Percentiles rank a stretch among this genome's conserved stretches.
phyloP scores from a whole-genome alignment of 2,888 invertebrate genomes.

The Micoletzkya japonica region DNA sequence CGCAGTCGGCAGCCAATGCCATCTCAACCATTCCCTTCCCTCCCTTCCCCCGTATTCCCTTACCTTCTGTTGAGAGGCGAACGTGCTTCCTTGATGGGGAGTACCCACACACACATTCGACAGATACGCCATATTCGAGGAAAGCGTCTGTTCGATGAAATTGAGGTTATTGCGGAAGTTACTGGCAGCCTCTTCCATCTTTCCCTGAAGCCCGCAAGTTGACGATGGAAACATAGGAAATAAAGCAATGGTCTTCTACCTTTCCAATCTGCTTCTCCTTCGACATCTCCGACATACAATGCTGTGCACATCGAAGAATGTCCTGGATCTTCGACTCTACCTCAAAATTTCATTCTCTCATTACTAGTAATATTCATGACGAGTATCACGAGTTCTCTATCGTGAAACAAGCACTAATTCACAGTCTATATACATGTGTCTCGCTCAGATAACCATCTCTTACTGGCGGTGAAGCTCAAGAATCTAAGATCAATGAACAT shows the following conservation, averaged over 20 bases:
- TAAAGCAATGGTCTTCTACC: too few relatives aligned
- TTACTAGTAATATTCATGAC: too few relatives aligned
- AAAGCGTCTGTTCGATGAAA: conserved; percentile 37
- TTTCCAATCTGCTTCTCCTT: conserved; percentile 48
- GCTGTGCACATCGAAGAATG: conserved; percentile 35
- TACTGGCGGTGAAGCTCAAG: too few relatives aligned
- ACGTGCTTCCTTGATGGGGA: conserved; percentile 38
- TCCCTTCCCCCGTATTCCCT: neutral
- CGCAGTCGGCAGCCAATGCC: conserved; percentile 19
- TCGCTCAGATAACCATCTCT: too few relatives aligned
- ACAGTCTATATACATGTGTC: too few relatives aligned
- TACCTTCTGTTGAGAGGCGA: conserved; percentile 42
- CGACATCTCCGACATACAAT: conserved; percentile 36
- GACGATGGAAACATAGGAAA: neutral
- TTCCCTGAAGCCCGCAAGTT: conserved; percentile 30
- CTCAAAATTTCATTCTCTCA: too few relatives aligned
- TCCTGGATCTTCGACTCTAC: conserved; percentile 42
- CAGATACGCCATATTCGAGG: conserved; percentile 43
- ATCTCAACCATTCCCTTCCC: conserved; percentile 1
- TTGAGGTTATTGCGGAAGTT: conserved; percentile 37
- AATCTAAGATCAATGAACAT: too few relatives aligned
- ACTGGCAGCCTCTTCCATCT: conserved; percentile 44
- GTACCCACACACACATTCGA: conserved; percentile 47
- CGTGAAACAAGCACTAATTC: too few relatives aligned
- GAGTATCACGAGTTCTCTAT: too few relatives aligned